These are phyloP conservation scores for Hyposmocoma kahamanoa DNA, from an alignment of 1,140 invertebrate species.

Conservation along the genomic window DNA sequence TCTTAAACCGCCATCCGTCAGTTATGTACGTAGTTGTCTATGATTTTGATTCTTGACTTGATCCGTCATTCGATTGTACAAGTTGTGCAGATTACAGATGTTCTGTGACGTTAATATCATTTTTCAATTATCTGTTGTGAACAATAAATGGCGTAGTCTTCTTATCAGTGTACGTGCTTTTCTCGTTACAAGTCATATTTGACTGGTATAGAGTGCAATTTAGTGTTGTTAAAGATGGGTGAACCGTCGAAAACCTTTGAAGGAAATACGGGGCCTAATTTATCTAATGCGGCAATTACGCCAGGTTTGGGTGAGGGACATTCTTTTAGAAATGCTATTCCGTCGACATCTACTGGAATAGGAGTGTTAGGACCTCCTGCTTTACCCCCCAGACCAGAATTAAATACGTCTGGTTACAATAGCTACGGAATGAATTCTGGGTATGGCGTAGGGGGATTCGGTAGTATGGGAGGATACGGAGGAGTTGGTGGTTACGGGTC, in stretches of 20 bases:
- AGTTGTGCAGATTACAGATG: too few species aligned
- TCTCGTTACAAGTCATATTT: too few species aligned
- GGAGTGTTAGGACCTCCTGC: conserved; percentile 26
- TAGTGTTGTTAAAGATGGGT: conserved; percentile 52
- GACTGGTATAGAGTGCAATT: conserved; percentile 8
- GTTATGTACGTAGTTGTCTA: too few species aligned
- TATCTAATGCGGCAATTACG: conserved; percentile 34
- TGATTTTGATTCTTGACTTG: too few species aligned
- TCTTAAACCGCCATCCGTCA: too few species aligned
- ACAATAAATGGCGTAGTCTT: too few species aligned
- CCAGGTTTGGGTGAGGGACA: conserved; percentile 17
- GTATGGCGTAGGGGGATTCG: conserved; percentile 32
- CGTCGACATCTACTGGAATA: conserved; percentile 27
- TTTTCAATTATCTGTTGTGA: too few species aligned
- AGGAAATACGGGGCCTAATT: conserved; percentile 35
- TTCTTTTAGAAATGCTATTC: conserved; percentile 41
- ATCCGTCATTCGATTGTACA: too few species aligned
- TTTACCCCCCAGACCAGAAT: conserved; percentile 50
- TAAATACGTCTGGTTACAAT: conserved; percentile 20
- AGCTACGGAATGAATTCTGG: conserved; percentile 36
- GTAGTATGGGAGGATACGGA: conserved; percentile 23
- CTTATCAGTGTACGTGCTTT: too few species aligned
- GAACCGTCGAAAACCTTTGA: conserved; percentile 40
- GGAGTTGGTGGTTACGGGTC: conserved; percentile 7
- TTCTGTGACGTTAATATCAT: too few species aligned